These are phyloP conservation scores for Malurus cyaneus DNA, from an alignment of 2,113 vertebrate species.

Conservation along the genomic window DNA sequence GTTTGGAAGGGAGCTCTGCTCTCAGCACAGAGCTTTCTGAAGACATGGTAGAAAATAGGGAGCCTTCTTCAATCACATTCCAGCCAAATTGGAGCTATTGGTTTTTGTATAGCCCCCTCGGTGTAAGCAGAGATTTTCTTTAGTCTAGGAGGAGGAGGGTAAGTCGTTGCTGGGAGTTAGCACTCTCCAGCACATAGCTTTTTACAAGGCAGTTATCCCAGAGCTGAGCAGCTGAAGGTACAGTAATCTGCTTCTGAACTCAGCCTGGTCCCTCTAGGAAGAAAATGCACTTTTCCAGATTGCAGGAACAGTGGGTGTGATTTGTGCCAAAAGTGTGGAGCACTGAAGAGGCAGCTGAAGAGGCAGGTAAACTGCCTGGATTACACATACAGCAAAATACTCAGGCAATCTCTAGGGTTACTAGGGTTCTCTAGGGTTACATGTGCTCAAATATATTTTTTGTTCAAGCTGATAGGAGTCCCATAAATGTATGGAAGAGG, in stretches of 20 bases:
- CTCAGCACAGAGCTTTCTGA: neutral
- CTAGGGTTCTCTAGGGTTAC: neutral
- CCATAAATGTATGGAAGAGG: neutral
- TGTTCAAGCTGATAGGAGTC: neutral
- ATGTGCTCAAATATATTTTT: neutral
- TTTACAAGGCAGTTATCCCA: neutral
- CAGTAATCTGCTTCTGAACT: neutral
- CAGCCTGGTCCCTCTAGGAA: neutral
- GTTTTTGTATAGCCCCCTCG: neutral
- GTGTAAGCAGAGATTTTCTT: neutral
- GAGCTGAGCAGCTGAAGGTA: neutral
- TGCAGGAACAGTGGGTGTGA: neutral
- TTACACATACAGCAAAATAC: neutral
- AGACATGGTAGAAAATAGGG: rapidly evolving
- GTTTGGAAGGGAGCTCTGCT: neutral
- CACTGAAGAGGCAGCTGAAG: neutral
- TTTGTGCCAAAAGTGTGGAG: neutral
- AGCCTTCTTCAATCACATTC: neutral
- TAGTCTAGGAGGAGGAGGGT: neutral
- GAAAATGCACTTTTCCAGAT: neutral
- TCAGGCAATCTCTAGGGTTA: neutral
- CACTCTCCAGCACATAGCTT: rapidly evolving
- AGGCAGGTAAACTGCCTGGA: neutral
- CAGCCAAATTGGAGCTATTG: neutral
- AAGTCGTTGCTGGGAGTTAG: neutral